Base-by-base conservation (phyloP, 1,140 invertebrate genomes). In the Cotesia vestalis region DNA sequence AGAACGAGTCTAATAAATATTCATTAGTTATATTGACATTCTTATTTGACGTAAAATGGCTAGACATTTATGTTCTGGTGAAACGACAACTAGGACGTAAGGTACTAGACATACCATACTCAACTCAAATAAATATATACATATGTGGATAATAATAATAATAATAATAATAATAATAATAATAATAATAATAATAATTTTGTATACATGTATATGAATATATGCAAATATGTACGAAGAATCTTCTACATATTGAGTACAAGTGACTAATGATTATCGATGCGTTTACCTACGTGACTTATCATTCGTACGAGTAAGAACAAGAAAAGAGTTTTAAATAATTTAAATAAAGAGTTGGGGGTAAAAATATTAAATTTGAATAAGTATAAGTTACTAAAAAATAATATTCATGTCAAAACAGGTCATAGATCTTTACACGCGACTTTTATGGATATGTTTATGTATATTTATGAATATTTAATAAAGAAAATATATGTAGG, bases 231-330 rank as follows among this genome's bases (percentile, higher is more conserved):
- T 27, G 14, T 59, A 59, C 17, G 20, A 59, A 20, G 8, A 20
- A 59, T 46, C 57, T 59, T 59, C 55, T 12, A 55, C 76, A 81
- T 82, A 82, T 78, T 80, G 80, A 82, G 79, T 81, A 78, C 78
- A 75, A 78, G 80, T 81, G 80, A 83, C 76, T 82, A 80, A 83
- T 79, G 80, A 81, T 79, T 81, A 81, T 79, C 74, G 51, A 71
- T 71, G 72, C 71, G 61, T 75, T 75, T 67, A 69, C 69, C 40
- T 57, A 62, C 72, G 63, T 73, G 69, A 71, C 20, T 61, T 27
- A 14, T 34, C 62, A 11, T 55, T 59, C 55, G 35, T 36, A 57
- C 27, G 57, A 36, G 59, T 51, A 40, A 66, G 4, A 51, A 40
- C n/a, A 17, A 20, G 17, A 12, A 35, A 61, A 61, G 9, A 27